Evolutionary conservation across 2,888 invertebrate species (phyloP), one percentile per base, ranked within the genome.

Genomic region (Scaptomyza polygonia): DNA sequence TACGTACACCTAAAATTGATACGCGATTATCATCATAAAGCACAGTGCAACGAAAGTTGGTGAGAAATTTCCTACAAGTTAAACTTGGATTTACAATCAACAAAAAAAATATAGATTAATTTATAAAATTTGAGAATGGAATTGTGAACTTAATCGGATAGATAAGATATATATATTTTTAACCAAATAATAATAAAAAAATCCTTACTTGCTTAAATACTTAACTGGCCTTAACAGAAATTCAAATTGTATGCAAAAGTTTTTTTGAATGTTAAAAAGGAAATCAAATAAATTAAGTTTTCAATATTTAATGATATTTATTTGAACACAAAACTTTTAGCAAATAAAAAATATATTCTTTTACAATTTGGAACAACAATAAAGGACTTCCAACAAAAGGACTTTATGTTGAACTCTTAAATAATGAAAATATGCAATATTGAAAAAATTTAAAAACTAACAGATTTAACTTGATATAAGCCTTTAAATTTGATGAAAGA

Each of bases 1-100:
- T 45, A 57, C 51, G 69, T 32, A 59, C 18, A 43, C 45, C 45
- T 54, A 49, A 49, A 70, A 59, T 39, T 56, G 45, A 70, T 61
- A 61, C 42, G 39, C 30, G 44, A 53, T 61, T 66, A 66, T 49
- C 48, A 57, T 29, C 48, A 54, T 32, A 40, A 16, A 7, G 76
- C 68, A 67, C 59, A 67, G 67, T 72, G 72, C 12, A 43, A 42
- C 57, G 18, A 44, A 61, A 52, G 25, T 36, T 32, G 0, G 3
- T 25, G 25, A 25, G 25, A 25, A 25, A 5, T 5, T 25, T 25
- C 2, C 21, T 21, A 21, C 21, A 21, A 2, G 21, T 21, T 21
- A 21, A 21, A 21, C 21, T 21, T 21, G 21, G 21, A 21, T 21
- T 21, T 2, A 21, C n/a, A n/a, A n/a, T n/a, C n/a, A n/a, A n/a